Evolutionary conservation across 2,797 vertebrate genomes (phyloP).

Genomic region (Triplophysa bombifrons): DNA sequence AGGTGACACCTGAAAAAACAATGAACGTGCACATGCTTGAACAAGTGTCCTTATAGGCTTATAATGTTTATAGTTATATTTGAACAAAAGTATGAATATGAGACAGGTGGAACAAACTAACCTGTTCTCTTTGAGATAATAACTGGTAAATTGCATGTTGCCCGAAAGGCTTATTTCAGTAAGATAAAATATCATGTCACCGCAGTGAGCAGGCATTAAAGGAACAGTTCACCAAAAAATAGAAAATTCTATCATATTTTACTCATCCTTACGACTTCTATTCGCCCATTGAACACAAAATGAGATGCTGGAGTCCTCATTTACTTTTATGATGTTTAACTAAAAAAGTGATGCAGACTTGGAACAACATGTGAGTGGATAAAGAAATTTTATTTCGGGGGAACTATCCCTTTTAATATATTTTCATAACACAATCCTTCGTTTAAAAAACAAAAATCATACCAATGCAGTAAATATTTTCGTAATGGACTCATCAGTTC

Average conservation of each 20-base stretch:
- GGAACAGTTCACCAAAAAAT: neutral
- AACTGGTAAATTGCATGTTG: neutral
- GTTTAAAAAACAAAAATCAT: neutral
- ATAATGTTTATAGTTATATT: neutral
- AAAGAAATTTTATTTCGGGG: too few relatives aligned
- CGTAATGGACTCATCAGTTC: slow-evolving; percentile 5
- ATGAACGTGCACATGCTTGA: neutral
- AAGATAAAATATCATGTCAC: neutral
- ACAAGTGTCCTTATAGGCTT: neutral
- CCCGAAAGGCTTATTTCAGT: neutral
- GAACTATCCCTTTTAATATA: neutral
- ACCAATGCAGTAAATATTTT: neutral
- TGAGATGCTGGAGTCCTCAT: too few relatives aligned
- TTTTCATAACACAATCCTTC: too few relatives aligned
- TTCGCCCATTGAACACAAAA: too few relatives aligned
- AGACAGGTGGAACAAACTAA: neutral
- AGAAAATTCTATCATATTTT: neutral
- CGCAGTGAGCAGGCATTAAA: neutral
- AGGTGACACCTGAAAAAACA: neutral
- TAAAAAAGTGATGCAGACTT: neutral
- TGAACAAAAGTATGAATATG: neutral
- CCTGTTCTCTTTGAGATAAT: neutral
- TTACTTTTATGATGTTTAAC: too few relatives aligned
- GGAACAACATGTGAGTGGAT: neutral
- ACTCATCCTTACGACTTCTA: too few relatives aligned